Conservation (phyloP, 2,113 vertebrate species). For the Holacanthus passer region DNA sequence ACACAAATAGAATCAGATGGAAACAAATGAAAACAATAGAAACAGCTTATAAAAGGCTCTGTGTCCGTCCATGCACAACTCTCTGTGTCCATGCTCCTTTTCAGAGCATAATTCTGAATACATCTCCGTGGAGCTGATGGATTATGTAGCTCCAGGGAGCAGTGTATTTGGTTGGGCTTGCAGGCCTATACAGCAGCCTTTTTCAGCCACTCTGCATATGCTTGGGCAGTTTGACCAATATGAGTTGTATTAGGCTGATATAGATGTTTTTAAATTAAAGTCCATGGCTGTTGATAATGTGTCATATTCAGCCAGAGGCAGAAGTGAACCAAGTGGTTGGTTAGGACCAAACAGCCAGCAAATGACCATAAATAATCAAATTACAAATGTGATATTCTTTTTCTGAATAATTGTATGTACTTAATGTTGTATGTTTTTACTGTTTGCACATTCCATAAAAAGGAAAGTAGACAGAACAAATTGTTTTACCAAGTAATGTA, state of each 20-base stretch:
- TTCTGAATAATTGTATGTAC: neutral
- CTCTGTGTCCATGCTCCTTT: slow-evolving; percentile 16
- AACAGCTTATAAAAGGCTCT: slow-evolving; percentile 1
- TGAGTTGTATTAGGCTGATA: neutral
- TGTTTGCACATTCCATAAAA: neutral
- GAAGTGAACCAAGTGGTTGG: neutral
- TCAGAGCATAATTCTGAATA: neutral
- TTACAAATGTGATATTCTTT: neutral
- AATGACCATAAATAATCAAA: neutral
- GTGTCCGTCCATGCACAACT: neutral
- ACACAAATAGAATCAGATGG: slow-evolving; percentile 55
- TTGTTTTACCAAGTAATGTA: no score
- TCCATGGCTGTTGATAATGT: neutral
- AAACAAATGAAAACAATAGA: slow-evolving; percentile 55
- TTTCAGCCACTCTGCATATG: slow-evolving; percentile 26
- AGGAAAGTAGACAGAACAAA: neutral
- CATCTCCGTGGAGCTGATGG: slow-evolving; percentile 29
- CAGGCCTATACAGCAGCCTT: slow-evolving; percentile 1
- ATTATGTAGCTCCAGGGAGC: slow-evolving; percentile 24
- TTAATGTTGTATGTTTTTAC: neutral
- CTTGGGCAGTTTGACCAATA: neutral
- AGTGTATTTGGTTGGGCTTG: neutral
- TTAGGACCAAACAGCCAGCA: neutral
- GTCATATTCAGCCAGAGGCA: neutral
- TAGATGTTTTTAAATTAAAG: slow-evolving; percentile 18